Evolutionary conservation across 2,113 vertebrate species (phyloP).

Genomic region (Cygnus atratus): DNA sequence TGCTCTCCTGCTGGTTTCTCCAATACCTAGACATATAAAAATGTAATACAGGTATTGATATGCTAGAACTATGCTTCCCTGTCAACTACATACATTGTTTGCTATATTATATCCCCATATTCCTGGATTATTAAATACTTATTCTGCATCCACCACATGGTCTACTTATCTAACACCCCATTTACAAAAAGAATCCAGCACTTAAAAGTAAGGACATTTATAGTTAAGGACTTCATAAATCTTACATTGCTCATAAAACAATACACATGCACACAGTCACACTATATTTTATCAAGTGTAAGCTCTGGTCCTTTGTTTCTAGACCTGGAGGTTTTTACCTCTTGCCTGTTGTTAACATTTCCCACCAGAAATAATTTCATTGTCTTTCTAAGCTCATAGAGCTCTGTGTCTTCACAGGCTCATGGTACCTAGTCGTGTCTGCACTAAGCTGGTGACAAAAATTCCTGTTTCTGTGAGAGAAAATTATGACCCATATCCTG

Average conservation of each 20-base stretch:
- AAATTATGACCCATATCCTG: background rate
- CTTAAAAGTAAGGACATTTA: background rate
- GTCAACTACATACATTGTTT: background rate
- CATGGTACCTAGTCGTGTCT: background rate
- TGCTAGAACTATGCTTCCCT: background rate
- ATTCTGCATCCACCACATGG: background rate
- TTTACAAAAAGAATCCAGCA: background rate
- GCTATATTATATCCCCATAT: background rate
- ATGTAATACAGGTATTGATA: background rate
- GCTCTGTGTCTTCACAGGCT: background rate
- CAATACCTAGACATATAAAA: constrained; percentile 4
- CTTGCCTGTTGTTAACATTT: background rate
- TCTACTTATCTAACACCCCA: background rate
- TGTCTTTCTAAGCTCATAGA: background rate
- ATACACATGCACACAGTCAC: background rate
- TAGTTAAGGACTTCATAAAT: constrained; percentile 8
- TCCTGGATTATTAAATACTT: background rate
- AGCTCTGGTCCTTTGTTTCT: background rate
- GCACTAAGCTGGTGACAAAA: background rate
- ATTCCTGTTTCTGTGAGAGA: background rate
- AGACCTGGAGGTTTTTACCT: background rate
- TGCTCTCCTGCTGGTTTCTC: background rate
- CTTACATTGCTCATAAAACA: background rate
- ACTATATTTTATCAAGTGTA: background rate
- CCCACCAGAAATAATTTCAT: background rate